These are phyloP conservation scores for Pollachius pollachius DNA, from an alignment of 2,113 vertebrate species.

Conservation along the genomic window DNA sequence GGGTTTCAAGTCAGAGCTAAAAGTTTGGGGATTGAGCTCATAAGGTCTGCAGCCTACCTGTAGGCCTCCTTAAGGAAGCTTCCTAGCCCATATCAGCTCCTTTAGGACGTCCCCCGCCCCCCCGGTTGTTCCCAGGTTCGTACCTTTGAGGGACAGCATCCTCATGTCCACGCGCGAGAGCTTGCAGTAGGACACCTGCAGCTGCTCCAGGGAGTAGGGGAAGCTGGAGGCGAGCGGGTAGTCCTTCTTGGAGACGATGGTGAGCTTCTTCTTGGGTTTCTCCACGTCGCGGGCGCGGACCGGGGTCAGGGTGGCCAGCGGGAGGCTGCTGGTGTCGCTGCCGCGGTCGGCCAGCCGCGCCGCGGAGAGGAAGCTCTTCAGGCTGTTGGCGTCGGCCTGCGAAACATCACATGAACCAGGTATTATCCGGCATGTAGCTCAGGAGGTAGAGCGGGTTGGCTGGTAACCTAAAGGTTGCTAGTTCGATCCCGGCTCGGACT, in stretches of 20 bases:
- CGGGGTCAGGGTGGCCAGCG: slow-evolving; percentile 81
- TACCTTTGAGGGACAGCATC: slow-evolving; percentile 83
- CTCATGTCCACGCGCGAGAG: slow-evolving; percentile 86
- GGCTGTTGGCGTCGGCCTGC: slow-evolving; percentile 82
- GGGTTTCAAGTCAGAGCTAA: too few species aligned
- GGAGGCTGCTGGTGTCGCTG: slow-evolving; percentile 66
- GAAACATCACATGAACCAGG: slow-evolving; percentile 9
- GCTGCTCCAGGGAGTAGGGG: slow-evolving; percentile 88
- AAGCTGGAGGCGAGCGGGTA: slow-evolving; percentile 91
- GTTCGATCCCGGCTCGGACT: too few species aligned
- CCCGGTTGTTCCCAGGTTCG: too few species aligned
- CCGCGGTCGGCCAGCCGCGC: slow-evolving; percentile 87
- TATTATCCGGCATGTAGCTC: not conserved
- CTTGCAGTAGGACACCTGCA: slow-evolving; percentile 92
- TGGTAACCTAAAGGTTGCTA: too few species aligned
- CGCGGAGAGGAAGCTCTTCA: slow-evolving; percentile 91
- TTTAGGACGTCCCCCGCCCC: too few species aligned
- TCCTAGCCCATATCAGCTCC: too few species aligned
- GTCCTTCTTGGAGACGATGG: slow-evolving; percentile 88
- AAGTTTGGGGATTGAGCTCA: too few species aligned
- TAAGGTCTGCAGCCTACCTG: too few species aligned
- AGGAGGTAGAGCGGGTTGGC: too few species aligned
- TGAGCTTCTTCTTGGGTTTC: slow-evolving; percentile 90
- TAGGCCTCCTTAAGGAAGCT: too few species aligned
- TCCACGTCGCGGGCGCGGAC: slow-evolving; percentile 89